Conservation (phyloP, 37 sponge, comb jelly and placozoan genomes). For the Axinella damicornis region DNA sequence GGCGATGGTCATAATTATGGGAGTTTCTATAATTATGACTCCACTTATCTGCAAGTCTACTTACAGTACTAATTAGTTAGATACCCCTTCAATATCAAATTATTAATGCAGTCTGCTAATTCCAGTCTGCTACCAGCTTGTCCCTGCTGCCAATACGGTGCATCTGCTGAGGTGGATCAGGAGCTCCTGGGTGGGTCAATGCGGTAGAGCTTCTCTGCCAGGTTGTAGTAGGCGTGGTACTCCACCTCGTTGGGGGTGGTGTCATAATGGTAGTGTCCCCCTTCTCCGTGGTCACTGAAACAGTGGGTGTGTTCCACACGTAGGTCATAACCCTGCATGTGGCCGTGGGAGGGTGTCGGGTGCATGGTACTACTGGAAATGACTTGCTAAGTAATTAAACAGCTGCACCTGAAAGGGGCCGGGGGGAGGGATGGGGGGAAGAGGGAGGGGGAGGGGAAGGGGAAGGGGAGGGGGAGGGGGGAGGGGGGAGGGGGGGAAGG, state of each 20-base stretch:
- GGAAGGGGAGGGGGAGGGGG: not conserved
- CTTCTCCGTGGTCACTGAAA: conserved; percentile 97
- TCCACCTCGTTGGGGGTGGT: conserved; percentile 89
- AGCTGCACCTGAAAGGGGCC: too few relatives aligned
- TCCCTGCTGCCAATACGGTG: conserved; percentile 41
- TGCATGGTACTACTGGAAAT: too few relatives aligned
- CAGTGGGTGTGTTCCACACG: conserved; percentile 99
- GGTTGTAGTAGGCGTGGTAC: conserved; percentile 88
- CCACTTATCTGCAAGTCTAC: too few relatives aligned
- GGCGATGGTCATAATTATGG: too few relatives aligned
- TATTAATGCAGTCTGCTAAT: too few relatives aligned
- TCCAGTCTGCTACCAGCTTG: not conserved
- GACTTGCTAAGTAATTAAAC: too few relatives aligned
- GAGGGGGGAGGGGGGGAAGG: not conserved
- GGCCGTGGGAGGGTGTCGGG: too few relatives aligned
- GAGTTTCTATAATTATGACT: too few relatives aligned
- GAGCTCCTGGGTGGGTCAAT: conserved; percentile 92
- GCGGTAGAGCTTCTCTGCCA: conserved; percentile 80
- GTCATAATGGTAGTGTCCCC: conserved; percentile 99
- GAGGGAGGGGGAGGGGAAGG: not conserved
- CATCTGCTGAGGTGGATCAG: conserved; percentile 79
- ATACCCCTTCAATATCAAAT: too few relatives aligned
- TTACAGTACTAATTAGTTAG: too few relatives aligned
- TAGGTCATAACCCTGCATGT: conserved; percentile 80
- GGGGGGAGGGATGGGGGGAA: too few relatives aligned